Base-by-base conservation (phyloP, 2,888 invertebrate species). In the Troides aeacus region DNA sequence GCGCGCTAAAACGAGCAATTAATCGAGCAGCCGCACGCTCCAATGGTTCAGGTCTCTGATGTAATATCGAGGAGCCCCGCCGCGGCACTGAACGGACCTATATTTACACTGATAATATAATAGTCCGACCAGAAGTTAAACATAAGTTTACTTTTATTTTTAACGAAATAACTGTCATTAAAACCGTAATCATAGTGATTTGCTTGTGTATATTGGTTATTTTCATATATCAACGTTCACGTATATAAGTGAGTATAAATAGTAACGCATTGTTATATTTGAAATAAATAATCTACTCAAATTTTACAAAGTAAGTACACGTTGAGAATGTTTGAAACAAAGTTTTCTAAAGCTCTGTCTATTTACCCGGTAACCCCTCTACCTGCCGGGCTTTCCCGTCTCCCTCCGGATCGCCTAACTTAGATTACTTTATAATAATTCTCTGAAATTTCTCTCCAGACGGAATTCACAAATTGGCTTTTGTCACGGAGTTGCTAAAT, bases 401-500 rank as follows among this genome's bases (percentile, higher is more conserved):
- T 81, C 81, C 81, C 83, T 79, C 78, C 81, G 84, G 83, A 79
- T 84, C 84, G 84, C 73, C 86, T 85, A 91, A 92, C 89, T 91
- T 90, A 88, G 87, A 92, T 92, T 90, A 88, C 91, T 89, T 89
- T 88, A 87, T 89, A 91, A 90, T 90, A 87, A 90, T 87, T 82
- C 82, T 74, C 79, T 80, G 81, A 84, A 85, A 86, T 86, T 84
- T 85, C 82, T 84, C 83, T 85, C 83, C 81, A 85, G 83, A 84
- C 82, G 80, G 84, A 84, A 87, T 85, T 81, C 84, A 86, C 86
- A 86, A 85, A 89, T 87, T 87, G 83, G 81, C 78, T 81, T 85
- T 85, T 85, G 85, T 85, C 84, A 83, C 79, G 75, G 83, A 85
- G 82, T 87, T 85, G 77, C 82, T 76, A 81, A 82, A 85, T 86